Evolutionary conservation across 2,113 vertebrate genomes (phyloP).

Genomic region (Ochotona princeps): DNA sequence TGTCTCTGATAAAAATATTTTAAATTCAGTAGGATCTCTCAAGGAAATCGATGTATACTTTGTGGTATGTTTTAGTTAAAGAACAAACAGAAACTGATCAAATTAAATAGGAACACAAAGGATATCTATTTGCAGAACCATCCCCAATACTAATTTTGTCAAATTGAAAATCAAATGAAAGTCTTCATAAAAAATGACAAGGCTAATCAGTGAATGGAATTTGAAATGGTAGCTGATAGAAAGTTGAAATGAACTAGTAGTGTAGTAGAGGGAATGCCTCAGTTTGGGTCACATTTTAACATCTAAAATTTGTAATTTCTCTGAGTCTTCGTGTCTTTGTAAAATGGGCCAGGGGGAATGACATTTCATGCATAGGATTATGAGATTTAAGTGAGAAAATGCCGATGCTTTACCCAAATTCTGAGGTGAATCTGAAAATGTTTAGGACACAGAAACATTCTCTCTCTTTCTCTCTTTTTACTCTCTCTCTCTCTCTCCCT

Average conservation of each 20-base stretch:
- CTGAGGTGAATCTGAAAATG: background rate
- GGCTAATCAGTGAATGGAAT: background rate
- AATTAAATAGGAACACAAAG: constrained; percentile 25
- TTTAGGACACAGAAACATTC: background rate
- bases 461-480: too few relatives aligned
- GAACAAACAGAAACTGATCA: background rate
- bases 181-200: background rate
- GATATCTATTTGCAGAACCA: background rate
- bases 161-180: constrained; percentile 35
- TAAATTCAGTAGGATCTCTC: constrained; percentile 13
- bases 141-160: constrained; percentile 7
- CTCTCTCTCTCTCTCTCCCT: too few relatives aligned
- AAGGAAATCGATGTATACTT: background rate
- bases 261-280: background rate
- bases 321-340: background rate
- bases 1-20: constrained; percentile 13
- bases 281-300: background rate
- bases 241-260: background rate
- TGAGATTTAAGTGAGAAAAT: background rate
- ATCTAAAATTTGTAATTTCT: background rate
- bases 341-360: background rate
- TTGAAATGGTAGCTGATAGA: background rate
- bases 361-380: background rate
- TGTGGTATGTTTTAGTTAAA: constrained; percentile 9
- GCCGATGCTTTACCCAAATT: background rate